phyloP scores from a whole-genome alignment of 2,888 invertebrate genomes.

The Ceratothoa steindachneri region DNA sequence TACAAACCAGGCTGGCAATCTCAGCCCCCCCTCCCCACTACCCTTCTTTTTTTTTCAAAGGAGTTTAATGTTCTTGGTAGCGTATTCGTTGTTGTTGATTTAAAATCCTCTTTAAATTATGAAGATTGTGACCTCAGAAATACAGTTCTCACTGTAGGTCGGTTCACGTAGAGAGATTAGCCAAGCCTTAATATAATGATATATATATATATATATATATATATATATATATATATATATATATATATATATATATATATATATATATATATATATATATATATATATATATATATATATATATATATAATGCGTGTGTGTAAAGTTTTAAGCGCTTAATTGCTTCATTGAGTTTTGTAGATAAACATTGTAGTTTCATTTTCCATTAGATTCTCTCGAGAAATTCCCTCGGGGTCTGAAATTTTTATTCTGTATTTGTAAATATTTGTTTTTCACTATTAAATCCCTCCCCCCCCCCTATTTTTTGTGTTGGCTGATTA shows the following conservation, averaged over 20 bases:
- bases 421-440: no score
- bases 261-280: not conserved
- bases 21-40: no score
- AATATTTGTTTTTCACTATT: no score
- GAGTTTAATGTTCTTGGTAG: not conserved
- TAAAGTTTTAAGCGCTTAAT: no score
- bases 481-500: no score
- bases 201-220: slow-evolving; percentile 12
- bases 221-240: slow-evolving; percentile 10
- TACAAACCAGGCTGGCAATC: not conserved
- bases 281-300: not conserved
- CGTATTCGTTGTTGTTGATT: not conserved
- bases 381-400: no score
- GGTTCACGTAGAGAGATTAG: not conserved
- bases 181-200: not conserved
- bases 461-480: no score
- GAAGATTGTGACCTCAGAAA: slow-evolving; percentile 2
- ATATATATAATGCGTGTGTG: no score
- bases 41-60: not conserved
- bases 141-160: slow-evolving; percentile 2
- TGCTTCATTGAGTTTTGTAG: no score
- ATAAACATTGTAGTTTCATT: no score
- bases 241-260: not conserved
- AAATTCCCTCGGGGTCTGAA: no score
- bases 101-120: not conserved